These are phyloP conservation scores for Crotophaga sulcirostris DNA, from an alignment of 2,113 vertebrate genomes.

Conservation along the genomic window DNA sequence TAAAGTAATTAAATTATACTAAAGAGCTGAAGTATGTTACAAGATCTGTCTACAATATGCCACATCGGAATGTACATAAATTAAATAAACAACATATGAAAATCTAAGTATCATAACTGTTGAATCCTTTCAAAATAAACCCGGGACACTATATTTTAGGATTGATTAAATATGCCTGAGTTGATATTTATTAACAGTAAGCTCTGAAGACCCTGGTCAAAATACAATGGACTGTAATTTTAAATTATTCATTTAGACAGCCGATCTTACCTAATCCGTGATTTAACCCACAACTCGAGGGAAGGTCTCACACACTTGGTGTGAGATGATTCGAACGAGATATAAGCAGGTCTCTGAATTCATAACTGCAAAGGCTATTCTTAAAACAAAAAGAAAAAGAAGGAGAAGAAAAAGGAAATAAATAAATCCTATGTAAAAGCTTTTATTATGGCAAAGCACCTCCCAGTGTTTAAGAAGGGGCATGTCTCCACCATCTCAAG, in stretches of 20 bases:
- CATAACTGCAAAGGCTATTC: not conserved
- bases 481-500: not conserved
- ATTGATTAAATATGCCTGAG: not conserved
- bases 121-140: not conserved
- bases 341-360: not conserved
- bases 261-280: not conserved
- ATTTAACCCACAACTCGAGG: not conserved
- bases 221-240: not conserved
- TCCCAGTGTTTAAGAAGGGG: not conserved
- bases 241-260: not conserved
- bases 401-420: not conserved
- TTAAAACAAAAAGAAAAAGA: not conserved
- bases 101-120: not conserved
- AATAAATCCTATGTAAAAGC: not conserved
- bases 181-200: not conserved
- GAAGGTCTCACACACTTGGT: not conserved
- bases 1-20: not conserved
- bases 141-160: not conserved
- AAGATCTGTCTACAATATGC: not conserved
- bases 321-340: rapidly evolving
- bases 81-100: not conserved
- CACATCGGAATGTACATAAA: not conserved
- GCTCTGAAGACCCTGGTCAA: not conserved
- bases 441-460: not conserved
- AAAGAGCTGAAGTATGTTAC: not conserved